Evolutionary conservation across 2,888 invertebrate genomes (phyloP), one percentile per base, ranked within the genome.

Genomic region (Ochropleura plecta): DNA sequence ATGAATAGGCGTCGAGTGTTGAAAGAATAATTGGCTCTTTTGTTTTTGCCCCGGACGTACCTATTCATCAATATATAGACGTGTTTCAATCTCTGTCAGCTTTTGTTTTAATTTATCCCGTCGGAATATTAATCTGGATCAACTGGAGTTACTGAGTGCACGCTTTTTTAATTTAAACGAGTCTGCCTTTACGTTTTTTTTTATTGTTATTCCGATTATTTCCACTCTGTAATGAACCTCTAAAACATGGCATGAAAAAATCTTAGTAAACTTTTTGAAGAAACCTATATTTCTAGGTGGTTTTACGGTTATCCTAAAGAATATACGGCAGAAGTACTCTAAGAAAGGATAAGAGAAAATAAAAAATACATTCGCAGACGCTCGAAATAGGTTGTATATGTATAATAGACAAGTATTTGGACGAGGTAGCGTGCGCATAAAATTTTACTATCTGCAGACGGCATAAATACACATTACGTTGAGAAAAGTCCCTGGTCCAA

Each of bases 21-120:
- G 87, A 89, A 90, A 90, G 88, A 90, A 90, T 89, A 89, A 87
- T 86, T 86, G 86, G 79, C 77, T 72, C 79, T 85, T 86, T 85
- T 84, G 79, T 86, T 87, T 76, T 79, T 57, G 68, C 55, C 70
- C 62, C 70, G 67, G 76, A 76, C 73, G 70, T 74, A 60, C 73
- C 75, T 83, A 85, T 86, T 79, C 86, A 86, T 90, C 86, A 85
- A 87, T 88, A 84, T 76, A 66, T 74, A 79, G 83, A 83, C 81
- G 82, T 68, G 79, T 84, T 86, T 83, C 84, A 87, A 87, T 88
- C 82, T 79, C 83, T 80, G 81, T 73, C 73, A 40, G 80, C 83
- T 80, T 88, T 88, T 89, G 88, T 89, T 89, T 89, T 83, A 80
- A 82, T 86, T 83, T 75, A 83, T 83, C 68, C 77, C 70, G 60